Base-by-base conservation (phyloP, 1,140 invertebrate genomes). In the Atta texana region DNA sequence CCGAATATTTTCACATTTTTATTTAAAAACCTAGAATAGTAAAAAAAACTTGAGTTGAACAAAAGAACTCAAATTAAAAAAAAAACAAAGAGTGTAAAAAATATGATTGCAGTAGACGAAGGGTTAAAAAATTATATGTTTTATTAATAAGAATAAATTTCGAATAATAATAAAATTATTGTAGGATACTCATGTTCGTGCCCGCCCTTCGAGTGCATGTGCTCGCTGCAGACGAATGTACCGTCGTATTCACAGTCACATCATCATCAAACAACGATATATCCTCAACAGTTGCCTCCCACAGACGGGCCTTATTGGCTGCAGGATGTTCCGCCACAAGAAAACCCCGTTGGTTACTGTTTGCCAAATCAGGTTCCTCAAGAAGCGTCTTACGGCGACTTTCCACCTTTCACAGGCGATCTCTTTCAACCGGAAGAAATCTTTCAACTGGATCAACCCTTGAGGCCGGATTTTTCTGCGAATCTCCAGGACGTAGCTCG, bases 381-480 rank as follows among this genome's bases (percentile, higher is more conserved):
- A 61, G 94, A 95, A 78, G 92, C 92, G 3, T 90, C 93, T 0
- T 94, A 95, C 44, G 91, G 92, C 59, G 95, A 96, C 64, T 96
- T 96, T 55, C 93, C 96, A 0, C 93, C 96, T 3, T 96, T 97
- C 69, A 95, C 96, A 0, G 96, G 96, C 10, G 97, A 97, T 88
- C 95, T 97, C n/a, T 97, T 97, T 91, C 97, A 97, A 89, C 97
- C 97, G 0, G 97, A 97, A 91, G 97, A 97, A 93, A 97, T 97
- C 68, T 98, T 97, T 91, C 97, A 97, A 92, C 91, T 97, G 55
- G 97, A 97, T 86, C 97, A 97, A 92, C 97, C 97, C 0, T 95
- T 97, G n/a, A 95, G 97, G 88, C 94, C 96, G 0, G 96, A 97
- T 82, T 97, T 96, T 77, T 77, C 92, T 0, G 53, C 90, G 1